Evolutionary conservation across 1,140 invertebrate genomes (phyloP), one percentile per base, ranked within the genome.

Genomic region (Monochamus saltuarius): DNA sequence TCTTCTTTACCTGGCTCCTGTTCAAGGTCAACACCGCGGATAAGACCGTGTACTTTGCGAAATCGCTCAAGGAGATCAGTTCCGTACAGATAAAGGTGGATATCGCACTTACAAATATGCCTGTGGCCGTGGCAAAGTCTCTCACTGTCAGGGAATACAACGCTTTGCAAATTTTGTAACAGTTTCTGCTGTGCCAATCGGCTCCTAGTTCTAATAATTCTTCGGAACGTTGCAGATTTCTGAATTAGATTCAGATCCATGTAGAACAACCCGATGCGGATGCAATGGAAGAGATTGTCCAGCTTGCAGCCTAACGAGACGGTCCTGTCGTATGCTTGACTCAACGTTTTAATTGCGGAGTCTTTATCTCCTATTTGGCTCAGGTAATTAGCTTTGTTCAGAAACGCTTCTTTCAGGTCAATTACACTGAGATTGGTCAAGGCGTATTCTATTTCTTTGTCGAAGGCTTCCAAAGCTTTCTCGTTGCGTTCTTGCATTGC

Each of bases 21-120:
- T 89, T 87, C 55, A 94, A 77, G 59, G 89, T 85, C 66, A 94
- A 88, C 84, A 95, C 90, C 58, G 87, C 82, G 45, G 89, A 83
- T 56, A 94, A 85, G 0, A 96, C 90, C 2, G 92, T 92, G 73
- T 95, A 96, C 17, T 87, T 86, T 10, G 96, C 89, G 77, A 96
- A 93, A 1, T 84, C 85, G 65, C 88, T 86, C 68, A 95, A 99
- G 73, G 97, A 92, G 86, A 98, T 97, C 22, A 99, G 79, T 78
- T 99, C 97, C 73, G 98, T 98, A n/a, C 94, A 97, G 11, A 95
- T 97, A 77, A 99, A 99, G 11, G 97, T 99, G 50, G 95, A 97
- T 11, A 99, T 94, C 39, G 95, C 96, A 73, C 98, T 96, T 58
- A 99, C 84, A 75, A 99, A 99, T 36, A 96, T 86, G 40, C 86